Evolutionary conservation across 2,113 vertebrate genomes (phyloP).

Genomic region (Aegypius monachus): DNA sequence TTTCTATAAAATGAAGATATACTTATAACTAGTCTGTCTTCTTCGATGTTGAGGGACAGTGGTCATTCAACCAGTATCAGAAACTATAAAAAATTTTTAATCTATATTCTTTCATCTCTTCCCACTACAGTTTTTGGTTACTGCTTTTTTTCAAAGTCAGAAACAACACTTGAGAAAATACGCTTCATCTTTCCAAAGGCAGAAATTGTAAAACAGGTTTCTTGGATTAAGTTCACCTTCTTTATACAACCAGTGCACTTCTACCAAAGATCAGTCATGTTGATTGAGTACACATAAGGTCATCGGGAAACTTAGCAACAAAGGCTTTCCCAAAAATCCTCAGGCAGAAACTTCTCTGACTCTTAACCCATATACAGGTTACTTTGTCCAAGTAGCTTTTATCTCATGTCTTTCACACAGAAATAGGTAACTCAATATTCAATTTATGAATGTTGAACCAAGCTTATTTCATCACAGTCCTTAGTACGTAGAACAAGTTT

Average conservation of each 20-base stretch:
- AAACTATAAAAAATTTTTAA: background rate
- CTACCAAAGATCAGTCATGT: background rate
- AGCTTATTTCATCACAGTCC: background rate
- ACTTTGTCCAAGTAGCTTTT: background rate
- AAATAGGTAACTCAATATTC: background rate
- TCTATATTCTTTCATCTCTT: background rate
- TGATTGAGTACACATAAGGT: conserved; percentile 4
- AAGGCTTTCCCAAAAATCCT: background rate
- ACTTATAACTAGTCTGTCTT: background rate
- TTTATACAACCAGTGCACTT: background rate
- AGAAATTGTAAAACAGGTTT: background rate
- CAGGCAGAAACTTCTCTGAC: background rate
- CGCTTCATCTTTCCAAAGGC: background rate
- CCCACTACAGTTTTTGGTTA: background rate
- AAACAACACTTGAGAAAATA: background rate
- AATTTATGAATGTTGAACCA: background rate
- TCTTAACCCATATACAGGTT: background rate
- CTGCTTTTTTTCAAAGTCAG: background rate
- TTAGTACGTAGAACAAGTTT: background rate
- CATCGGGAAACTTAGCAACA: background rate
- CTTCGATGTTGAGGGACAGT: background rate
- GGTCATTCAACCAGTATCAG: background rate
- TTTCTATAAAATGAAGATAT: background rate
- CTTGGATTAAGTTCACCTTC: conserved; percentile 8
- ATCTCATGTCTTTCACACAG: background rate